Conservation (phyloP, 2,113 vertebrate genomes). For the Calyptommatus sinebrachiatus region DNA sequence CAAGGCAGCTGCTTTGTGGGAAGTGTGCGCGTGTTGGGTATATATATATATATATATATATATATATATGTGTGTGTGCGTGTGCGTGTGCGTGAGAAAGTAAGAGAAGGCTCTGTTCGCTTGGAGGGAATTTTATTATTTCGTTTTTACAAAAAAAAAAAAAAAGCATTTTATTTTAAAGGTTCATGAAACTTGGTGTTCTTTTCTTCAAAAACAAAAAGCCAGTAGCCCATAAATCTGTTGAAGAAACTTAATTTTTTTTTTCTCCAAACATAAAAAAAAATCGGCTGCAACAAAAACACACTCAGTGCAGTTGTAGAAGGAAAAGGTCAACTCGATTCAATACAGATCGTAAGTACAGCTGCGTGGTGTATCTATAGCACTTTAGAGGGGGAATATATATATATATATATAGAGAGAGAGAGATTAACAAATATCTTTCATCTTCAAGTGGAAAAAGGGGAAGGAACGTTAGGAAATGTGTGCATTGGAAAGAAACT, state of each 20-base stretch:
- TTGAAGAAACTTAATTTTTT: constrained; percentile 71
- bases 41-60: too few relatives aligned
- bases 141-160: background rate
- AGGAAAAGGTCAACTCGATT: constrained; percentile 83
- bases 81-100: constrained; percentile 25
- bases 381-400: constrained; percentile 70
- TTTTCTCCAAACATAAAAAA: constrained; percentile 61
- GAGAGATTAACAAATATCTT: background rate
- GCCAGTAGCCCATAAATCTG: constrained; percentile 68
- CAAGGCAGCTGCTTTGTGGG: constrained; percentile 61
- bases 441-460: constrained; percentile 60
- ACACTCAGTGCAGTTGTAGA: constrained; percentile 80
- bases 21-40: background rate
- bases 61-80: too few relatives aligned
- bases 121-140: constrained; percentile 47
- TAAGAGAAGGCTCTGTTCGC: constrained; percentile 23
- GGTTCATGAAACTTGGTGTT: constrained; percentile 70
- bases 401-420: constrained; percentile 40
- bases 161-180: constrained; percentile 65
- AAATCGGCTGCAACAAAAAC: constrained; percentile 78
- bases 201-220: constrained; percentile 48
- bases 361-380: constrained; percentile 78
- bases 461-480: constrained; percentile 64
- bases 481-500: constrained; percentile 64
- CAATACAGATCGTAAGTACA: constrained; percentile 83